Evolutionary conservation across 1,140 invertebrate species (phyloP), one percentile per base, ranked within the genome.

Genomic region (Diachasmimorpha longicaudata): DNA sequence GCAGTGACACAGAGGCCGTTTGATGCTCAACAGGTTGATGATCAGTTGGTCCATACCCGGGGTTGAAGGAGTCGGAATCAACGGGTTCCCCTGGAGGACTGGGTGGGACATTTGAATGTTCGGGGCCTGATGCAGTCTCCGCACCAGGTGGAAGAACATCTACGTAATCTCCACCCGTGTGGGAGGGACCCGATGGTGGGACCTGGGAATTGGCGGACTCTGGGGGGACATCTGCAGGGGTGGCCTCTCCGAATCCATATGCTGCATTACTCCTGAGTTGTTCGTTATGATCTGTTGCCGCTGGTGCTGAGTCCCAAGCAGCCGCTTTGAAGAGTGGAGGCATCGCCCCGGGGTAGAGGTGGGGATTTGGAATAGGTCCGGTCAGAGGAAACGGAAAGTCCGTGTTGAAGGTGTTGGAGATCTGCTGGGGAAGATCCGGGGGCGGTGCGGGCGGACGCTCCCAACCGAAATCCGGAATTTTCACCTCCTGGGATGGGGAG

Each of bases 281-380:
- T 10, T 36, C 25, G 2, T 68, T 36, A 0, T 75, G n/a, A 66
- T 16, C 10, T 55, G 58, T 63, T 48, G 31, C 46, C 37, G 36
- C 72, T 1, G 69, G 58, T 16, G 42, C 31, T 5, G 79, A 69
- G 37, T 80, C 66, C 25, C 85, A 85, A n/a, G 72, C 67, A 74
- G 70, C 74, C 5, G 78, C 79, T 37, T 84, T 77, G 44, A 81
- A 86, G 0, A 86, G 70, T 0, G 87, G 87, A 5, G 86, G 82
- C 31, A 83, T 44, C 3, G 81, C 72, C 3, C 72, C 82, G 5
- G 83, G 76, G 68, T 84, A 82, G 3, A 88, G 16, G 52, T 79
- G 75, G 1, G 83, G 77, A 75, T 81, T 77, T 0, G 79, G 71
- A 16, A 80, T 69, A 0, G 79, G 77, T 37, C 44, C 48, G 23